Conservation (phyloP, 2,797 vertebrate species). For the Sphenopsis melanotis region DNA sequence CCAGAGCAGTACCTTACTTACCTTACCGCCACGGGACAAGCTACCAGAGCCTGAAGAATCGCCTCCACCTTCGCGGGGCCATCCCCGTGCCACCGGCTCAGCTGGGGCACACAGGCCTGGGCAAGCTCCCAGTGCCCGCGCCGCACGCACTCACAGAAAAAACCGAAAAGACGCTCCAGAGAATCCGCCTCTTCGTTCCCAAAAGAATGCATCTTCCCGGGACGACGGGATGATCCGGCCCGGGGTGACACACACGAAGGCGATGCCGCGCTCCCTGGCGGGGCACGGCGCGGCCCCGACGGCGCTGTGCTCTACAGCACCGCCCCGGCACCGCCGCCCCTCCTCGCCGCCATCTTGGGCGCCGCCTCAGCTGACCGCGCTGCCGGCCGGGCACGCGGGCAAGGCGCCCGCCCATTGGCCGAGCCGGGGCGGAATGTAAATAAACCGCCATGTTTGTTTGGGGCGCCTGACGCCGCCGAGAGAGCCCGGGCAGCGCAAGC, state of each 20-base stretch:
- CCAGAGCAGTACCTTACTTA: slow-evolving; percentile 43
- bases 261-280: neutral
- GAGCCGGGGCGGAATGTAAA: neutral
- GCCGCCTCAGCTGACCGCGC: slow-evolving; percentile 52
- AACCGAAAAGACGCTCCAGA: slow-evolving; percentile 81
- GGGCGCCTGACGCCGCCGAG: neutral
- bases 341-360: slow-evolving; percentile 62
- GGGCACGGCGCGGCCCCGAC: neutral
- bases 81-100: slow-evolving; percentile 71
- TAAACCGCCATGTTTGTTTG: slow-evolving; percentile 21
- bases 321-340: neutral
- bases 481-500: fast-evolving
- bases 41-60: slow-evolving; percentile 82
- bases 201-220: slow-evolving; percentile 80
- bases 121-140: slow-evolving; percentile 90
- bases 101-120: slow-evolving; percentile 85
- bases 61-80: slow-evolving; percentile 70
- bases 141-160: slow-evolving; percentile 85
- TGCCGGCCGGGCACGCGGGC: neutral
- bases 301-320: neutral
- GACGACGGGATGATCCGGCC: neutral
- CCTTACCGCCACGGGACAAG: slow-evolving; percentile 80
- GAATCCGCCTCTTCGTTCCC: slow-evolving; percentile 84
- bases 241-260: neutral
- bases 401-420: slow-evolving; percentile 18